A percentile compares a stretch with the other conserved stretches of the same genome.
Evolutionary conservation across 2,113 vertebrate species (phyloP).

Genomic region (Amphiprion ocellaris): DNA sequence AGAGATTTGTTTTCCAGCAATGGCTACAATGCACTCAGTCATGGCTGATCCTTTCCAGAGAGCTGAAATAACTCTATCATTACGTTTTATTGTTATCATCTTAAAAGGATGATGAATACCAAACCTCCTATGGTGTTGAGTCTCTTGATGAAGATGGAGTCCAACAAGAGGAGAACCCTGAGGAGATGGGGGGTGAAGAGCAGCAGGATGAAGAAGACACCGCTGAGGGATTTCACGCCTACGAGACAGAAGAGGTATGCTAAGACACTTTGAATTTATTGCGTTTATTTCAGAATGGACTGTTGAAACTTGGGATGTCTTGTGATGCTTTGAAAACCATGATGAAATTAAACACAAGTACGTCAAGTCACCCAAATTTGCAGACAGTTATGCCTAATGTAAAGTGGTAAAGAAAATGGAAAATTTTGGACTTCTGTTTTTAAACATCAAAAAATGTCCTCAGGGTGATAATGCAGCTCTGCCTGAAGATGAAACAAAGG

Average conservation of each 20-base stretch:
- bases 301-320: not conserved
- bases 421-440: not conserved
- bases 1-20: not conserved
- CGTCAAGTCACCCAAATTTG: not conserved
- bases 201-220: slow-evolving; percentile 80
- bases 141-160: slow-evolving; percentile 82
- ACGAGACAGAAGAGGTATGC: slow-evolving; percentile 89
- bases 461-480: slow-evolving; percentile 88
- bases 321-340: not conserved
- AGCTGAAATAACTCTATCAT: slow-evolving; percentile 13
- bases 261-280: not conserved
- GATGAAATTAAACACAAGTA: not conserved
- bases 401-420: not conserved
- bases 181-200: slow-evolving; percentile 68
- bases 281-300: not conserved
- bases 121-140: slow-evolving; percentile 83
- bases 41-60: slow-evolving; percentile 11
- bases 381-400: not conserved
- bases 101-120: slow-evolving; percentile 90
- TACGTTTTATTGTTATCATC: slow-evolving; percentile 38
- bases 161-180: slow-evolving; percentile 72
- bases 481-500: slow-evolving; percentile 88
- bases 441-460: slow-evolving; percentile 6
- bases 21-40: not conserved
- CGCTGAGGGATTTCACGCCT: slow-evolving; percentile 76